phyloP scores from a whole-genome alignment of 2,113 vertebrate genomes.

The Macquaria ambigua region DNA sequence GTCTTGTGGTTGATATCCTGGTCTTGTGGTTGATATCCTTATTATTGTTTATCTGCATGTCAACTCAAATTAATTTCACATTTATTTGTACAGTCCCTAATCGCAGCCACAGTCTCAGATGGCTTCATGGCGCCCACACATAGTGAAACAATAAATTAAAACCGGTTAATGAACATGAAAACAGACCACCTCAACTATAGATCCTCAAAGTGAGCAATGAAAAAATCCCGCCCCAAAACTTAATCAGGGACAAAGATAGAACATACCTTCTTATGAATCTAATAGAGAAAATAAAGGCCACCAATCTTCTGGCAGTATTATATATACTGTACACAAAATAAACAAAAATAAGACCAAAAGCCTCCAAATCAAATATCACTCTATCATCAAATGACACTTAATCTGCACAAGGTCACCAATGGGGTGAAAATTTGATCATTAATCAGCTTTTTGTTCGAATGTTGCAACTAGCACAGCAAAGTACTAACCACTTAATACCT shows the following conservation, averaged over 20 bases:
- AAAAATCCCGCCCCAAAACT: not conserved
- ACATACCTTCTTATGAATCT: not conserved
- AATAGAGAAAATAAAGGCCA: not conserved
- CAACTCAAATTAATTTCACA: slow-evolving; percentile 46
- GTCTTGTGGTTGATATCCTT: slow-evolving; percentile 33
- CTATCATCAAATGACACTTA: not conserved
- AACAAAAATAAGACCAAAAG: not conserved
- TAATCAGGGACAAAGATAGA: slow-evolving; percentile 22
- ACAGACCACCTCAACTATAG: not conserved
- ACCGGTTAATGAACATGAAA: slow-evolving; percentile 55
- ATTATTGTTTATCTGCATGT: slow-evolving; percentile 53
- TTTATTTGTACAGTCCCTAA: slow-evolving; percentile 44
- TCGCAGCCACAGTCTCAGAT: slow-evolving; percentile 50
- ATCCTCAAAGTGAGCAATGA: slow-evolving; percentile 25
- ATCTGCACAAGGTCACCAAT: slow-evolving; percentile 14
- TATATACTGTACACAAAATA: not conserved
- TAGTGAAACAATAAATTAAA: slow-evolving; percentile 55
- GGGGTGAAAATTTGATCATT: slow-evolving; percentile 29
- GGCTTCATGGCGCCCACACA: slow-evolving; percentile 41
- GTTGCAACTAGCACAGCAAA: slow-evolving; percentile 7
- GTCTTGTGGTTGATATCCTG: slow-evolving; percentile 29
- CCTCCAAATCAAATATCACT: not conserved
- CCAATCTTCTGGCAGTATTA: not conserved
- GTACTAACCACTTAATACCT: slow-evolving; percentile 32
- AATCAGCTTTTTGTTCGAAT: slow-evolving; percentile 43